Base-by-base conservation (phyloP, 2,113 vertebrate species). In the Megaceryle maxima region DNA sequence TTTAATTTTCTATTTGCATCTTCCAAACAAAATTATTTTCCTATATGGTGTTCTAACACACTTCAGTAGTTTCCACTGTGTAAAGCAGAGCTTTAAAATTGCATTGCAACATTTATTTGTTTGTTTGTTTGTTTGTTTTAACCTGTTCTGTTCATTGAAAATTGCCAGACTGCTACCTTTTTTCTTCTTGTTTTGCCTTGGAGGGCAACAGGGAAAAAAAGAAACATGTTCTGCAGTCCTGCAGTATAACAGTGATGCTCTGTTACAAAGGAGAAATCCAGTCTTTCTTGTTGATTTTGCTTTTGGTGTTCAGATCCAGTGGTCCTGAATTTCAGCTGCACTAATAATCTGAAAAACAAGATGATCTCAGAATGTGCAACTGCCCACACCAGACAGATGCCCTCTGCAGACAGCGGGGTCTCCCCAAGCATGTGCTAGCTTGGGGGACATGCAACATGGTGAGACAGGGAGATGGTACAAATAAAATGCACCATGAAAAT, bases 1-100 rank as follows among this genome's bases (percentile, higher is more conserved):
- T 94, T 89, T 76, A 88, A 81, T 82, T 89, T 87, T 93, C 67
- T 72, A 35, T 69, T 31, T 95, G 88, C 53, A 67, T 87, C 62
- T 39, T 69, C 63, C 21, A 48, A 83, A 83, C 74, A 94, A 94
- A 91, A 91, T 48, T 13, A n/a, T 82, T 94, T 79, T 57, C 75
- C 64, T 77, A 86, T 83, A 31, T 72, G 26, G 24, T 44, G 17
- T 43, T 88, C 85, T 66, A 51, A 63, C 39, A 39, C 69, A 11
- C 12, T 68, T 72, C 12, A 1, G 24, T 39, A 53, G 46, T 24
- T 39, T 78, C 44, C n/a, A n/a, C 31, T 59, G n/a, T 13, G 43
- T 50, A 51, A 75, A 88, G 62, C 46, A 44, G 44, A 41, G 10
- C 24, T 31, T 12, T 41, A 59, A 53, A 79, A 73, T 55, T 63